Percentiles rank a stretch among this genome's conserved stretches.
Conservation (phyloP, 2,797 vertebrate genomes). For the Coregonus sp. region DNA sequence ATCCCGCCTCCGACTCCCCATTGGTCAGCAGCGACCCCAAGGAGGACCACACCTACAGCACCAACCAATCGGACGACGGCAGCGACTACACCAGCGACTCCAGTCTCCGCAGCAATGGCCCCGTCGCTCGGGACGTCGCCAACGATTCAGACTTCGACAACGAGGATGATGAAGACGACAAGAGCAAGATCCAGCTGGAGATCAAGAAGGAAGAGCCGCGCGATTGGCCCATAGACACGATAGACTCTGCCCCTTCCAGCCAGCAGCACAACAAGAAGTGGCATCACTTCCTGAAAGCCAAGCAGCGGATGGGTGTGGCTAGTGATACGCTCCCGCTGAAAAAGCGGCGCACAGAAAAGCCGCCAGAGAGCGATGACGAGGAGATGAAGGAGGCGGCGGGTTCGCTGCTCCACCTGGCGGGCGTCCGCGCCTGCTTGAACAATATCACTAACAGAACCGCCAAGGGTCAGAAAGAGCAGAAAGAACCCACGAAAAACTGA, state of each 20-base stretch:
- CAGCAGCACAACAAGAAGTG: conserved; percentile 84
- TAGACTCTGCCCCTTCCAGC: conserved; percentile 68
- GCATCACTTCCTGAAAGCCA: conserved; percentile 81
- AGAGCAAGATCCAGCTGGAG: conserved; percentile 65
- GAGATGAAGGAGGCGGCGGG: conserved; percentile 92
- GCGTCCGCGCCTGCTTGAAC: conserved; percentile 88
- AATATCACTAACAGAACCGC: conserved; percentile 94
- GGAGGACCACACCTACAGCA: conserved; percentile 91
- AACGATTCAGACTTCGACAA: conserved; percentile 72
- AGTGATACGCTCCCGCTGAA: conserved; percentile 88
- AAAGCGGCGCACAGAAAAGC: conserved; percentile 89
- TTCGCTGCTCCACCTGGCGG: conserved; percentile 86
- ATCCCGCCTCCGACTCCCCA: conserved; percentile 82
- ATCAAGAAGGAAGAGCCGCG: conserved; percentile 78
- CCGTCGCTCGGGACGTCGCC: conserved; percentile 54
- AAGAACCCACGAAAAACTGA: conserved; percentile 83
- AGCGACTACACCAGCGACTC: conserved; percentile 64
- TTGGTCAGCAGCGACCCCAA: conserved; percentile 86
- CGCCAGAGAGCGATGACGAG: conserved; percentile 87
- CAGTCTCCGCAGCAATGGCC: conserved; percentile 72
- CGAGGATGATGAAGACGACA: conserved; percentile 83
- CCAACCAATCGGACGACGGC: conserved; percentile 84
- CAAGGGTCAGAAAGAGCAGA: conserved; percentile 90
- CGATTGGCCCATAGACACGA: conserved; percentile 77
- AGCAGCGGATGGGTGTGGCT: conserved; percentile 70